Base-by-base conservation (phyloP, 2,888 invertebrate genomes). In the Kryphioiulus occultus region DNA sequence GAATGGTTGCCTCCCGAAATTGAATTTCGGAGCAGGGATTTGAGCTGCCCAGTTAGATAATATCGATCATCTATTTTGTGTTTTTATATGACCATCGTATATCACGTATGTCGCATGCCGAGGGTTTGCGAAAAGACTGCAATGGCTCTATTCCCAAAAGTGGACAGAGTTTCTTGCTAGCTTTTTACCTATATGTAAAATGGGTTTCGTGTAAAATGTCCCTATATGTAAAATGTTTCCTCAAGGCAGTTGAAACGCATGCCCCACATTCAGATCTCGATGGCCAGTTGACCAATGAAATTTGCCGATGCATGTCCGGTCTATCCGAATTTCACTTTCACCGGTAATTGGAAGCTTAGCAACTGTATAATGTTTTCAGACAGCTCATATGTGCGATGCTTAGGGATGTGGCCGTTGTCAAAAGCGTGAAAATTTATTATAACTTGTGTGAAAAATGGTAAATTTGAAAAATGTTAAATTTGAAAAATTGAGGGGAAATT, bases 31-130 rank as follows among this genome's bases (percentile, higher is more conserved):
- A 68, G 22, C 22, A 68, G 68, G 68, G 68, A 68, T 68, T 68
- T 68, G 68, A 68, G 68, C 68, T 68, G 22, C 68, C 68, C 68
- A 68, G 68, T 68, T 68, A 68, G 68, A 68, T 68, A 68, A 68
- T 68, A 68, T 68, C 68, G 68, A 68, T 68, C 68, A 68, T 22
- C 68, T 68, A 68, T 68, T 68, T 68, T 68, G 68, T 68, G 68
- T 15, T 68, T 59, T 68, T 68, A 68, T 68, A 68, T 68, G 68
- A 26, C 68, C 68, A 68, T 68, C 68, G 68, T 68, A 68, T 68
- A 68, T 68, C 68, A 68, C 68, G 68, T n/a, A 26, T 68, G 68
- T 68, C 22, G 68, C 68, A n/a, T n/a, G 68, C 35, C 26, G 7
- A 68, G n/a, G 68, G 68, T 68, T 68, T 68, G 26, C 68, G 22